Percentiles rank a stretch among this genome's conserved stretches.
phyloP scores from a whole-genome alignment of 2,888 invertebrate genomes.

The Tridacna gigas region DNA sequence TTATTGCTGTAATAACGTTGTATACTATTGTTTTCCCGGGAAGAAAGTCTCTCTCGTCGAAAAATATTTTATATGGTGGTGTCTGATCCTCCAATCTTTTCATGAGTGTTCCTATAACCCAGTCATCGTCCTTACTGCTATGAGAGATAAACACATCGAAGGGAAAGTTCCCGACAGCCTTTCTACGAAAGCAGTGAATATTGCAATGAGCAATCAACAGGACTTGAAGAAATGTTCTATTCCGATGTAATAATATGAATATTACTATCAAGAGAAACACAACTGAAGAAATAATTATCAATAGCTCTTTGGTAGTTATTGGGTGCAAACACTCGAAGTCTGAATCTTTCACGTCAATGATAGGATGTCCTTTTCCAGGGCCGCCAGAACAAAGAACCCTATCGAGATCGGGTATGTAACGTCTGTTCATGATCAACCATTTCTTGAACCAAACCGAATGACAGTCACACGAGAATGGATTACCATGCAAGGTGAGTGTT shows the following conservation, averaged over 20 bases:
- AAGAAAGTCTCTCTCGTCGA: conserved; percentile 45
- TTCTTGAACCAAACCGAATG: conserved; percentile 68
- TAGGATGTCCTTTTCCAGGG: conserved; percentile 14
- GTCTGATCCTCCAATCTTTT: conserved; percentile 7
- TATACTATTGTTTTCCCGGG: conserved; percentile 34
- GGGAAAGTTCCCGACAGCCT: not conserved
- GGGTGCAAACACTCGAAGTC: conserved; percentile 32
- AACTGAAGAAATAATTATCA: conserved; percentile 13
- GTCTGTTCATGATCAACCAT: conserved; percentile 54
- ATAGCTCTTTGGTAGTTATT: not conserved
- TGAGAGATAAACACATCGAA: conserved; percentile 55
- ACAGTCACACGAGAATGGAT: conserved; percentile 69
- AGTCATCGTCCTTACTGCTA: conserved; percentile 47
- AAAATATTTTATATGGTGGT: conserved; percentile 41
- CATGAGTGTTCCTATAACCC: conserved; percentile 16
- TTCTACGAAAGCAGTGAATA: conserved; percentile 32
- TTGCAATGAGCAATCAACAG: conserved; percentile 39
- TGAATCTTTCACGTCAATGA: conserved; percentile 36
- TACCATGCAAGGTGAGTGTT: conserved; percentile 45
- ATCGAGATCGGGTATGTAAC: conserved; percentile 25
- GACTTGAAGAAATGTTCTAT: conserved; percentile 30
- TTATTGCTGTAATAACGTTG: conserved; percentile 44
- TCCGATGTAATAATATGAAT: not conserved
- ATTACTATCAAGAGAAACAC: conserved; percentile 12
- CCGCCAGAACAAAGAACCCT: conserved; percentile 42